Evolutionary conservation across 2,113 vertebrate genomes (phyloP).

Genomic region (Pipa parva): DNA sequence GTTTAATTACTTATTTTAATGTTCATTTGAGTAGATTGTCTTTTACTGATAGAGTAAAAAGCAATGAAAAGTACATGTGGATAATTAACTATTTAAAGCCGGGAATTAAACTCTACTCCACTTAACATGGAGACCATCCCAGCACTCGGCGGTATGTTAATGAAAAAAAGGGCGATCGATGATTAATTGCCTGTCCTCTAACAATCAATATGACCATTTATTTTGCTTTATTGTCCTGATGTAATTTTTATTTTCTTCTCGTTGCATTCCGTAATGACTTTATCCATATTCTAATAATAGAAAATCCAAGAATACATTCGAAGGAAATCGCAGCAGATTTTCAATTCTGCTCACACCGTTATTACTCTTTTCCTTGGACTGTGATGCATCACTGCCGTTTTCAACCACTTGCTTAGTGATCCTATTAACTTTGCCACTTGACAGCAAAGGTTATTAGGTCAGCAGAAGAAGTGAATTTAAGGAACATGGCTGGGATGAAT

Average conservation of each 20-base stretch:
- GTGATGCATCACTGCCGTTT: slow-evolving; percentile 40
- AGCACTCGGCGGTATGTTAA: slow-evolving; percentile 21
- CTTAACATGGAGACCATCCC: neutral
- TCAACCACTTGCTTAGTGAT: slow-evolving; percentile 35
- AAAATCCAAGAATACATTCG: slow-evolving; percentile 33
- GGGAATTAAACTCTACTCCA: neutral
- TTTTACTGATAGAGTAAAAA: too few species aligned
- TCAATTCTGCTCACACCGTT: slow-evolving; percentile 35
- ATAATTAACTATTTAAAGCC: slow-evolving; percentile 6
- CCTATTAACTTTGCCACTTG: slow-evolving; percentile 42
- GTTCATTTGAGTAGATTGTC: too few species aligned
- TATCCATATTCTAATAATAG: slow-evolving; percentile 44
- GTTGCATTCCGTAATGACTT: slow-evolving; percentile 41
- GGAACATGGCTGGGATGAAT: slow-evolving; percentile 20
- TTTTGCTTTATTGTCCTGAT: slow-evolving; percentile 41
- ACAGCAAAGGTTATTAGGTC: slow-evolving; percentile 39
- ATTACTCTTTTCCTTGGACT: slow-evolving; percentile 35
- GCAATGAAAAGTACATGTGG: too few species aligned
- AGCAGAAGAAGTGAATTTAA: slow-evolving; percentile 38
- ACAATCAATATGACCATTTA: slow-evolving; percentile 37
- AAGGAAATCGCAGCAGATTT: slow-evolving; percentile 29
- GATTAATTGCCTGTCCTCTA: slow-evolving; percentile 38
- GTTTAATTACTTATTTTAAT: too few species aligned
- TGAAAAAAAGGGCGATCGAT: slow-evolving; percentile 30
- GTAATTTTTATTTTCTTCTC: slow-evolving; percentile 42